Conservation (phyloP, 2,888 invertebrate species). For the Gortyna flavago region DNA sequence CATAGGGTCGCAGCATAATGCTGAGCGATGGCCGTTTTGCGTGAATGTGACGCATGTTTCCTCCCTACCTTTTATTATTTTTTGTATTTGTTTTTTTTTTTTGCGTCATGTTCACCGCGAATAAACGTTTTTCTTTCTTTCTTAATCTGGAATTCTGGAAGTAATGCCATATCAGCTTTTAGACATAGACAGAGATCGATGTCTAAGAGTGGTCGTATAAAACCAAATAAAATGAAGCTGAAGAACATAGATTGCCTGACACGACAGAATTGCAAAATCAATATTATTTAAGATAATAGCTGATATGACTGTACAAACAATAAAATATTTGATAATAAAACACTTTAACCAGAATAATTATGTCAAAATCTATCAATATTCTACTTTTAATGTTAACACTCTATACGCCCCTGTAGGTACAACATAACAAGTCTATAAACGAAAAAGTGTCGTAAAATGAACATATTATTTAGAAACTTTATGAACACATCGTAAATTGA, state of each 20-base stretch:
- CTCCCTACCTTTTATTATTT: too few relatives aligned
- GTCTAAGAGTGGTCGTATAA: not conserved
- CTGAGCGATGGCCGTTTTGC: too few relatives aligned
- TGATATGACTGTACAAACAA: not conserved
- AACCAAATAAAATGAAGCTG: not conserved
- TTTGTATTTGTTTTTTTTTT: too few relatives aligned
- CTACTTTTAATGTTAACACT: slow-evolving; percentile 16
- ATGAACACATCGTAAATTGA: slow-evolving; percentile 64
- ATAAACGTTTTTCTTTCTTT: too few relatives aligned
- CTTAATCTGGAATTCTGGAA: too few relatives aligned
- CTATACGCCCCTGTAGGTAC: slow-evolving; percentile 35
- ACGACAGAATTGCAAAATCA: not conserved
- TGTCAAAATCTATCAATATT: slow-evolving; percentile 1
- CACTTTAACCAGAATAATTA: not conserved
- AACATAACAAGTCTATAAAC: slow-evolving; percentile 55
- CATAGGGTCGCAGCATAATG: too few relatives aligned
- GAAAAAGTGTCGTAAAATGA: slow-evolving; percentile 56
- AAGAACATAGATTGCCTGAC: not conserved
- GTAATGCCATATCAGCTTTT: too few relatives aligned
- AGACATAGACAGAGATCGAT: too few relatives aligned
- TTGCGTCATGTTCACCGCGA: too few relatives aligned
- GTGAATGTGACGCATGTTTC: too few relatives aligned
- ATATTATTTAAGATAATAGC: not conserved
- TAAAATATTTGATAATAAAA: not conserved
- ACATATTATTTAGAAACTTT: slow-evolving; percentile 62